Conservation (phyloP, 2,113 vertebrate species). For the Halcyon malimbica region DNA sequence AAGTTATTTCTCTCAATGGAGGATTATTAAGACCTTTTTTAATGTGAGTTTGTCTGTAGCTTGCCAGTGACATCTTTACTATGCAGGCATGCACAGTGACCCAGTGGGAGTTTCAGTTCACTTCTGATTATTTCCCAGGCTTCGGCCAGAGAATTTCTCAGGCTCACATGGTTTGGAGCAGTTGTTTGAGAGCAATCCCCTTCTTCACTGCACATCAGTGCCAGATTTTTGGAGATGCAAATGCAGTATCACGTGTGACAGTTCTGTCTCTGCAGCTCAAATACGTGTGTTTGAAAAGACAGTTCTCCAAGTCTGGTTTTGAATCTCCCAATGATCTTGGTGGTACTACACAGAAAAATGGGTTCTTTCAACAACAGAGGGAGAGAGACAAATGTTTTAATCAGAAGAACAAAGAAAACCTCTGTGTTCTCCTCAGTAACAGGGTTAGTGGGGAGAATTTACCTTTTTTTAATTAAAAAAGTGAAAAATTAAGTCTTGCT, state of each 20-base stretch:
- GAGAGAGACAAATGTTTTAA: conserved; percentile 49
- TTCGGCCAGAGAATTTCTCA: conserved; percentile 48
- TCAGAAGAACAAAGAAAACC: conserved; percentile 14
- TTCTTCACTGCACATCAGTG: neutral
- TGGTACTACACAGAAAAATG: neutral
- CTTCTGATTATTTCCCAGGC: conserved; percentile 24
- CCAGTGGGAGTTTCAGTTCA: conserved; percentile 19
- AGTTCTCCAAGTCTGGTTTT: neutral
- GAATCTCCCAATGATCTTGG: neutral
- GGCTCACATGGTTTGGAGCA: neutral
- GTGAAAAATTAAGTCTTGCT: conserved; percentile 32
- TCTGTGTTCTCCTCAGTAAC: neutral
- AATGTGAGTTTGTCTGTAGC: neutral
- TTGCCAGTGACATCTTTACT: neutral
- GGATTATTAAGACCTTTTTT: neutral
- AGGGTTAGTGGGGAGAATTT: neutral
- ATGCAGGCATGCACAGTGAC: neutral
- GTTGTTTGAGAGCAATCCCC: neutral
- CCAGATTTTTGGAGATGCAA: neutral
- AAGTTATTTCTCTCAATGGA: neutral
- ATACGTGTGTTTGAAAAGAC: neutral
- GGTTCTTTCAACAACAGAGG: neutral
- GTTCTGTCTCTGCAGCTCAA: neutral
- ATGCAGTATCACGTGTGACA: neutral
- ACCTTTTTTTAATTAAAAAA: conserved; percentile 62